Base-by-base conservation (phyloP, 2,888 invertebrate species). In the Sthenelais limicola region DNA sequence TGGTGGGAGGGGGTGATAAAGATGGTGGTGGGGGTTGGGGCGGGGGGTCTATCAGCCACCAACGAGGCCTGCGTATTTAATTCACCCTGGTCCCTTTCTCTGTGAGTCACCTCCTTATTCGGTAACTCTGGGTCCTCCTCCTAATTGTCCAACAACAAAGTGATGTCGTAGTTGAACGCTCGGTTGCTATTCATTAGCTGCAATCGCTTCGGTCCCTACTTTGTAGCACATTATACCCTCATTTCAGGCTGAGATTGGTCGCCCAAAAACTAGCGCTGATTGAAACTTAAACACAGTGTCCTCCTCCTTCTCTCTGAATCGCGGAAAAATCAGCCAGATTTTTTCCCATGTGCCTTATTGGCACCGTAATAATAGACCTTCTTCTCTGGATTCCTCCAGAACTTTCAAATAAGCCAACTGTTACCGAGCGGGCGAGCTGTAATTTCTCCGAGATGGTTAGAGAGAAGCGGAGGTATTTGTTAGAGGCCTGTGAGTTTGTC, bases 61-160 rank as follows among this genome's bases (percentile, higher is more conserved):
- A n/a, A n/a, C n/a, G n/a, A n/a, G n/a, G n/a, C n/a, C n/a, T n/a
- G n/a, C n/a, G n/a, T n/a, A n/a, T n/a, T n/a, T n/a, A n/a, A n/a
- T n/a, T n/a, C n/a, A n/a, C n/a, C n/a, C n/a, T n/a, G n/a, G n/a
- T n/a, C n/a, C n/a, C n/a, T 52, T 4, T 32, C 56, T 56, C 56
- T 56, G 56, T 56, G 56, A 56, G 56, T 56, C 56, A 56, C 33
- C 28, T 2, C 30, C 18, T 32, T 32, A 56, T 56, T 32, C 30
- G 30, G 56, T 56, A 56, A 56, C 56, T 32, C 33, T 32, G 56
- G 24, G 32, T 24, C 56, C 5, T 28, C 12, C n/a, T n/a, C 21
- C 56, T 56, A 56, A 56, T 56, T 32, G 56, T 56, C 21, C 32
- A 56, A 56, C 56, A 56, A 56, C 56, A 56, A 56, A 4, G 56